Percentiles rank a stretch among this genome's conserved stretches.
These are phyloP conservation scores for Rotaria socialis DNA, from an alignment of 2,888 invertebrate species.

Conservation along the genomic window DNA sequence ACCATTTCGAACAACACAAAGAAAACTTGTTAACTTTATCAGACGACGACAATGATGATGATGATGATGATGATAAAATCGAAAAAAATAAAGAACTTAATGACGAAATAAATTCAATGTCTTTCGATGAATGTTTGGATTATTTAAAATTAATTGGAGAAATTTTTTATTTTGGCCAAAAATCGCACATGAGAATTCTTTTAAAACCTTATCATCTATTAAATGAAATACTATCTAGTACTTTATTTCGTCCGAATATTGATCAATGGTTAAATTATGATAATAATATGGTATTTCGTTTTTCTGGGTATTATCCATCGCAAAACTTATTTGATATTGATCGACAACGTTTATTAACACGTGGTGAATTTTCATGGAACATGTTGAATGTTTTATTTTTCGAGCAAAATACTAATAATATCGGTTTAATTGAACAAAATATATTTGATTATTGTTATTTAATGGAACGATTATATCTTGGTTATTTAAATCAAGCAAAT, in stretches of 20 bases:
- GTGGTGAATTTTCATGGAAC: constrained; percentile 22
- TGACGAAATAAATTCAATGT: background rate
- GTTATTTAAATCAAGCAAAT: background rate
- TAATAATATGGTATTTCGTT: constrained; percentile 13
- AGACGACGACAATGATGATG: background rate
- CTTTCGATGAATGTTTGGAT: background rate
- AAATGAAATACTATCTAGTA: background rate
- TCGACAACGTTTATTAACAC: background rate
- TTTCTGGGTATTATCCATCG: background rate
- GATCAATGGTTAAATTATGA: constrained; percentile 32
- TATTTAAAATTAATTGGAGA: constrained; percentile 1
- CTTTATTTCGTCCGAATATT: background rate
- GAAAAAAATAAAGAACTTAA: background rate
- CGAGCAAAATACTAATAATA: background rate
- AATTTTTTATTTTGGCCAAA: background rate
- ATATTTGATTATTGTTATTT: constrained; percentile 12
- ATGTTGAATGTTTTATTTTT: constrained; percentile 8
- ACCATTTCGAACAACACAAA: background rate
- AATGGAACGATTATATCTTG: constrained; percentile 17
- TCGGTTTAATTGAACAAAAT: background rate
- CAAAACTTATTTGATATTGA: background rate
- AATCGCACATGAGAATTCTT: background rate
- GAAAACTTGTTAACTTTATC: too few species aligned
- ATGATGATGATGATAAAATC: background rate
- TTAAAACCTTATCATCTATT: constrained; percentile 6